These are phyloP conservation scores for Rhombomys opimus DNA, from an alignment of 2,113 vertebrate genomes.

Conservation along the genomic window DNA sequence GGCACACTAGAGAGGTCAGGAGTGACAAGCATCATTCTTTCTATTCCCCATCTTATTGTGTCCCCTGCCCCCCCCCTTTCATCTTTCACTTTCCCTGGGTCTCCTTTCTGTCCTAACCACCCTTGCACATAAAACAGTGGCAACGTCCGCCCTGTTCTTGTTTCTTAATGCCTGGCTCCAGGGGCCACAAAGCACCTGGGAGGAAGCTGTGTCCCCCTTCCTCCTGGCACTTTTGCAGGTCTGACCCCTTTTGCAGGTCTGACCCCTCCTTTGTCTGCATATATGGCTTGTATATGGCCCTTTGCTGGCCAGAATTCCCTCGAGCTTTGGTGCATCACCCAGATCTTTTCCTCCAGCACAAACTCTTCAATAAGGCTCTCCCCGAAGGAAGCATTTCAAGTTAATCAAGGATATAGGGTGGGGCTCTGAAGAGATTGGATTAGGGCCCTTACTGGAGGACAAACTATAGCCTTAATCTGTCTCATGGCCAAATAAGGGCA, in stretches of 20 bases:
- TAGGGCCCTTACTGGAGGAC: not conserved
- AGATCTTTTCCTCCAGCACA: not conserved
- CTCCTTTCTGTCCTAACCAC: not conserved
- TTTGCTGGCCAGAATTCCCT: accelerated
- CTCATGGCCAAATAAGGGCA: not conserved
- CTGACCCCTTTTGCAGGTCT: accelerated
- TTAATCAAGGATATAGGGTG: not conserved
- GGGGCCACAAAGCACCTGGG: not conserved
- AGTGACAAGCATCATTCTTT: not conserved
- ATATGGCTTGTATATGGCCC: not conserved
- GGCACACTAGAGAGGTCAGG: not conserved
- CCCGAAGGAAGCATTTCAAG: not conserved
- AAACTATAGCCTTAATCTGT: not conserved
- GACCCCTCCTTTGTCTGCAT: accelerated
- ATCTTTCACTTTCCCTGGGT: not conserved
- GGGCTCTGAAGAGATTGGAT: not conserved
- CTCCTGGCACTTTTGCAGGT: accelerated
- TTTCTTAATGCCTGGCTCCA: not conserved
- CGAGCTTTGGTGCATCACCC: not conserved
- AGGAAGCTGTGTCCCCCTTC: too few species aligned
- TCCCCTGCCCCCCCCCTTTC: not conserved
- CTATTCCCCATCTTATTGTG: too few species aligned
- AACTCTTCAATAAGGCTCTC: not conserved
- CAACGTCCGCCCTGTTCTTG: too few species aligned
- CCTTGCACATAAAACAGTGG: accelerated